These are phyloP conservation scores for Euclidia mi DNA, from an alignment of 2,888 invertebrate genomes.

Conservation along the genomic window DNA sequence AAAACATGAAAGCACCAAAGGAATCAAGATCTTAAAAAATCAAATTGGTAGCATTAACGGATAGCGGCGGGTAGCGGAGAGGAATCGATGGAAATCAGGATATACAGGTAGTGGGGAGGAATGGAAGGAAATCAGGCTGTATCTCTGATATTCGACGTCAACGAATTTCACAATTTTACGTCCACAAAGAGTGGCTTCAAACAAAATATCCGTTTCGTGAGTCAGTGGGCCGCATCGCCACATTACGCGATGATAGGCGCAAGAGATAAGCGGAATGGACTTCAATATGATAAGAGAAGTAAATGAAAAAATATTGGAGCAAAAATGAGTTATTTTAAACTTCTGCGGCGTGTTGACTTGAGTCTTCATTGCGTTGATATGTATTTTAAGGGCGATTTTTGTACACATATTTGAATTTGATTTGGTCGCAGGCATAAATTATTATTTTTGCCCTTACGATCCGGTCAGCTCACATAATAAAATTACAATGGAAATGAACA, in stretches of 20 bases:
- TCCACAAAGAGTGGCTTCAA: constrained; percentile 54
- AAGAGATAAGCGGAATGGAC: constrained; percentile 6
- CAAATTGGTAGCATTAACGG: neutral
- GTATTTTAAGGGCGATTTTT: too few species aligned
- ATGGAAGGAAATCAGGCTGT: neutral
- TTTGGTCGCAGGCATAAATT: too few species aligned
- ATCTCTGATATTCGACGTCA: constrained; percentile 24
- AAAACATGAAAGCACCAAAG: neutral
- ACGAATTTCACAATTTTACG: constrained; percentile 45
- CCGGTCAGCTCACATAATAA: too few species aligned
- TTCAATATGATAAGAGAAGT: too few species aligned
- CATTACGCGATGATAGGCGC: constrained; percentile 31
- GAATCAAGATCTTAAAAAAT: constrained; percentile 4
- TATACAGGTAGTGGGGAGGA: neutral
- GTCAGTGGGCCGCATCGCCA: constrained; percentile 44
- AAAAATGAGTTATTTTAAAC: too few species aligned
- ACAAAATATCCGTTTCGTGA: constrained; percentile 57
- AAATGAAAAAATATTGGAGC: too few species aligned
- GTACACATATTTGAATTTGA: too few species aligned
- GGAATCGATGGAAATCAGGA: neutral
- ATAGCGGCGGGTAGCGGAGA: neutral
- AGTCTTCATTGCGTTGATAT: too few species aligned
- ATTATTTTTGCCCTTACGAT: too few species aligned
- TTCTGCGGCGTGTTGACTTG: too few species aligned
- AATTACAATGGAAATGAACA: too few species aligned